Evolutionary conservation across 1,140 invertebrate genomes (phyloP), one percentile per base, ranked within the genome.

Genomic region (Stegodyphus dumicola): DNA sequence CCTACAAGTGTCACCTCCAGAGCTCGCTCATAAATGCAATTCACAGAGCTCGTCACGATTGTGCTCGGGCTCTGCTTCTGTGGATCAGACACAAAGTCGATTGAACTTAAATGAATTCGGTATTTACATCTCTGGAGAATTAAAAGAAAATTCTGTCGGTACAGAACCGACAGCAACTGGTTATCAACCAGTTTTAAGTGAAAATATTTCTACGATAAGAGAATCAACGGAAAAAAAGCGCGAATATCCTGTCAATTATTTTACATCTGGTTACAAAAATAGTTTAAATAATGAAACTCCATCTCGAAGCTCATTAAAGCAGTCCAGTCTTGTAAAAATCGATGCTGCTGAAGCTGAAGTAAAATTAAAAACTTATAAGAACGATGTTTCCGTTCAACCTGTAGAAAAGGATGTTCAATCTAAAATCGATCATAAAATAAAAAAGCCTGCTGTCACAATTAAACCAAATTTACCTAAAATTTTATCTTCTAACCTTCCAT

Each of bases 391-490:
- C 56, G 56, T 10, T 10, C 9, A 10, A 9, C 56, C 9, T 60
- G 56, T 15, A 60, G 56, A 60, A 60, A 10, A 15, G 9, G 5
- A 60, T 60, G 56, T 60, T 10, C 9, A 60, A 5, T 60, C 56
- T 60, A 60, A 15, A 60, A 10, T 15, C 15, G 56, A 60, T 15
- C 56, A 60, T 10, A 67, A 67, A 17, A n/a, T 67, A 7, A 67
- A 67, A n/a, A n/a, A n/a, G n/a, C 65, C 65, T 67, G 77, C 69
- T 69, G 33, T 33, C 33, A 65, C 77, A 69, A 69, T 53, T 51
- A 78, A 78, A n/a, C 77, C 77, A 11, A 65, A 69, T 18, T 18
- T 78, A 6, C 77, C 77, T 33, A 78, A 78, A 48, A 65, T 56
- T 51, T 49, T 17, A 49, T 71, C 52, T 48, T 52, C 77, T 56